Evolutionary conservation across 2,113 vertebrate species (phyloP).

Genomic region (Cynopterus brachyotis): DNA sequence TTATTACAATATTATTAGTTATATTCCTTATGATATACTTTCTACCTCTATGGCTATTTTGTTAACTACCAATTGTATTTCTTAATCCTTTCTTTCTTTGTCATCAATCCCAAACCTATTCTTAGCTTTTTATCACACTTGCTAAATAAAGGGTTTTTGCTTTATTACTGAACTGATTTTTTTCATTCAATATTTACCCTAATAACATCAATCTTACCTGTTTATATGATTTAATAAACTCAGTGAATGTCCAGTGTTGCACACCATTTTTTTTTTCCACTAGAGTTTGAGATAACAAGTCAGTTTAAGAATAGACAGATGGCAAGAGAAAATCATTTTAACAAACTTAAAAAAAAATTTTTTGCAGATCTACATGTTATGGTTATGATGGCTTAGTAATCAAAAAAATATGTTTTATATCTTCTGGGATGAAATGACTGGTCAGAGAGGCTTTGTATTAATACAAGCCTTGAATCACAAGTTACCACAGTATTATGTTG

Average conservation of each 20-base stretch:
- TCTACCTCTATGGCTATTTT: no score
- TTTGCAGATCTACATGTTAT: slow-evolving; percentile 30
- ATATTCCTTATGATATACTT: no score
- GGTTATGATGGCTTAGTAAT: slow-evolving; percentile 26
- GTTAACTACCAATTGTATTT: no score
- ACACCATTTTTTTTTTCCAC: neutral
- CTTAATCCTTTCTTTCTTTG: no score
- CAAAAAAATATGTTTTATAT: slow-evolving; percentile 50
- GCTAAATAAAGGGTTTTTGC: neutral
- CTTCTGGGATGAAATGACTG: slow-evolving; percentile 30
- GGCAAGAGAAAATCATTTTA: slow-evolving; percentile 41
- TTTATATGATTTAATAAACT: neutral
- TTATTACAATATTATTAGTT: no score
- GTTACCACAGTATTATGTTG: neutral
- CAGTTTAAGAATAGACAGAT: neutral
- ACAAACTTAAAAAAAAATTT: neutral
- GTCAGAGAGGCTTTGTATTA: slow-evolving; percentile 26
- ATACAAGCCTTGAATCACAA: slow-evolving; percentile 38
- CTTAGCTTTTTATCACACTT: neutral
- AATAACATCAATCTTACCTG: neutral
- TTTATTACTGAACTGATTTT: neutral
- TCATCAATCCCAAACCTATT: neutral
- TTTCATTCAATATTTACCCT: neutral
- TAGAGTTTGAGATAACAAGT: neutral
- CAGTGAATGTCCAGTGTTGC: neutral